A percentile compares a stretch with the other conserved stretches of the same genome.
Conservation (phyloP, 2,888 invertebrate genomes). For the Gryllus longicercus region DNA sequence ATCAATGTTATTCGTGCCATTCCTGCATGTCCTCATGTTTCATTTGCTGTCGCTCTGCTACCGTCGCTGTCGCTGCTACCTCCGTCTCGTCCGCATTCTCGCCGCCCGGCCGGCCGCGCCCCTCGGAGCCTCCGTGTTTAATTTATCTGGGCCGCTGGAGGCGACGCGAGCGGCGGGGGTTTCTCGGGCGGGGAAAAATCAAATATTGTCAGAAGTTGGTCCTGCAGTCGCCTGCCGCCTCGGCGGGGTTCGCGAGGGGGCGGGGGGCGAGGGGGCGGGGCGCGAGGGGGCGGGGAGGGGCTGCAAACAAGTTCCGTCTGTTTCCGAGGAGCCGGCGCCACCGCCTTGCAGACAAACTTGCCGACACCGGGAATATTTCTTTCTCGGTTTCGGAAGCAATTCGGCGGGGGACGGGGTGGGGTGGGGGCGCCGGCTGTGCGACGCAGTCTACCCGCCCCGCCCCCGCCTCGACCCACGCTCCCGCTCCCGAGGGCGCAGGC, state of each 20-base stretch:
- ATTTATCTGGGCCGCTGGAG: slow-evolving; percentile 6
- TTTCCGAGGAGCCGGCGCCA: background rate
- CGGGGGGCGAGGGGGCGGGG: background rate
- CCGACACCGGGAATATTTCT: background rate
- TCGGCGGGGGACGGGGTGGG: background rate
- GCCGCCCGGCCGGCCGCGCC: background rate
- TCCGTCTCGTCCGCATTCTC: background rate
- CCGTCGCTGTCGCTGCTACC: background rate
- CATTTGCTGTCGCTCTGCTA: too few species aligned
- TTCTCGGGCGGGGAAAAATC: background rate
- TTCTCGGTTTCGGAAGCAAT: slow-evolving; percentile 17
- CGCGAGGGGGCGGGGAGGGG: background rate
- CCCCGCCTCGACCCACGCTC: too few species aligned
- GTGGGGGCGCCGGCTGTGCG: background rate
- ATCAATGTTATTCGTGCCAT: too few species aligned
- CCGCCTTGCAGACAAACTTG: slow-evolving; percentile 2
- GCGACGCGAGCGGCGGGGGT: background rate
- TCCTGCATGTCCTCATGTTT: too few species aligned
- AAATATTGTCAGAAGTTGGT: slow-evolving; percentile 17
- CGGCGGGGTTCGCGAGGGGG: background rate
- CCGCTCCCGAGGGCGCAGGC: too few species aligned
- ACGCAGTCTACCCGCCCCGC: background rate
- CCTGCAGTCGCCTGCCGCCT: background rate
- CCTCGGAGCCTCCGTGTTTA: background rate
- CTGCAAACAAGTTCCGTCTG: slow-evolving; percentile 8